Evolutionary conservation across 2,888 invertebrate species (phyloP).

Genomic region (Alloplasta piceator): DNA sequence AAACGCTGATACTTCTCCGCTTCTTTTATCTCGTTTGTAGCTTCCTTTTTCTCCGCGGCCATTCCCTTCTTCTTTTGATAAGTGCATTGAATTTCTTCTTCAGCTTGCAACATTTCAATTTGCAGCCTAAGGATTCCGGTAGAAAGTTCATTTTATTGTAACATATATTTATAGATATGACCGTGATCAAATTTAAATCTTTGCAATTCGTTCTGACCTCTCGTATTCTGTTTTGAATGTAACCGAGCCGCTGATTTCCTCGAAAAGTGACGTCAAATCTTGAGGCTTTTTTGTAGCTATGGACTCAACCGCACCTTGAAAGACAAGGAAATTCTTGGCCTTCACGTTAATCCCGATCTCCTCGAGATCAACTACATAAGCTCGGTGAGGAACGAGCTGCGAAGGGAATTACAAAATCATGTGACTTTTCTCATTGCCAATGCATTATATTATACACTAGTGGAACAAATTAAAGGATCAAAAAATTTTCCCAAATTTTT

Average conservation of each 20-base stretch:
- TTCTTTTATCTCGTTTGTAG: conserved; percentile 98
- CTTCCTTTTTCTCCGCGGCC: conserved; percentile 98
- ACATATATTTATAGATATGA: not conserved
- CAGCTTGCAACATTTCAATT: conserved; percentile 97
- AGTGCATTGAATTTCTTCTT: conserved; percentile 99
- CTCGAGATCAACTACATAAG: conserved; percentile 95
- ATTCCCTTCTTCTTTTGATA: conserved; percentile 99
- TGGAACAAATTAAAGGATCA: too few species aligned
- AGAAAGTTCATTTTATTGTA: too few species aligned
- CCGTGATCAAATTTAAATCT: not conserved
- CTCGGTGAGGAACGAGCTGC: conserved; percentile 92
- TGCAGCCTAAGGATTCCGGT: conserved; percentile 86
- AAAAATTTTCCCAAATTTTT: too few species aligned
- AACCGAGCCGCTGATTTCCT: conserved; percentile 99
- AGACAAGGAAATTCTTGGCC: conserved; percentile 99
- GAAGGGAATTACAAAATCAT: conserved; percentile 60
- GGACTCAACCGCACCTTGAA: conserved; percentile 99
- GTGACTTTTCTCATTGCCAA: too few species aligned
- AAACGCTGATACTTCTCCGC: conserved; percentile 98
- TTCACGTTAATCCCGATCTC: conserved; percentile 98
- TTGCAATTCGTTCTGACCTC: conserved; percentile 73
- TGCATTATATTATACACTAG: too few species aligned
- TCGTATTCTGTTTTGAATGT: conserved; percentile 98
- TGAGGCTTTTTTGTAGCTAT: conserved; percentile 99
- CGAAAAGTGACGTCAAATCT: conserved; percentile 98